These are phyloP conservation scores for Smittia aterrima DNA, from an alignment of 2,888 invertebrate species.

Conservation along the genomic window DNA sequence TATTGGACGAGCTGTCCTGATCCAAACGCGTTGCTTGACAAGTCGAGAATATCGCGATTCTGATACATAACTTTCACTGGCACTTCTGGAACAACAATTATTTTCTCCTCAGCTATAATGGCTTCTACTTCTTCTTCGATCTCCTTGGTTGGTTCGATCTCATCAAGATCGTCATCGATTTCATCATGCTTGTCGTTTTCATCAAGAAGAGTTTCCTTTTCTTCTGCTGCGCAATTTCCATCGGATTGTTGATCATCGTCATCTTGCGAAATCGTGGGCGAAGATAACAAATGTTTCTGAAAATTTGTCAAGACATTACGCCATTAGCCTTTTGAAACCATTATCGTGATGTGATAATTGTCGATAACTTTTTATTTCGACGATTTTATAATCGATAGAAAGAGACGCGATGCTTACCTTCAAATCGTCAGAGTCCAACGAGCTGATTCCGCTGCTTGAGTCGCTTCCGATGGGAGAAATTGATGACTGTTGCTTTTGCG, in stretches of 20 bases:
- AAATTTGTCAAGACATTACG: too few species aligned
- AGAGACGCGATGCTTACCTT: conserved; percentile 20
- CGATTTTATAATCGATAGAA: too few species aligned
- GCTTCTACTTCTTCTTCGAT: background rate
- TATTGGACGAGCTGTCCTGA: conserved; percentile 1
- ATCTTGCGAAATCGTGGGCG: conserved; percentile 33
- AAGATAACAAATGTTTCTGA: conserved; percentile 27
- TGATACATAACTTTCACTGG: conserved; percentile 10
- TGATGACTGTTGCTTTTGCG: conserved; percentile 4
- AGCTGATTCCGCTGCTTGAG: conserved; percentile 36
- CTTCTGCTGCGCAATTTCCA: background rate
- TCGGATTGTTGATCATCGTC: background rate
- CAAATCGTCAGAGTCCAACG: conserved; percentile 31
- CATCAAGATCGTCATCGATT: background rate
- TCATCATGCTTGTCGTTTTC: background rate
- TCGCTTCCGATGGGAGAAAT: conserved; percentile 33
- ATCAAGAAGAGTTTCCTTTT: background rate
- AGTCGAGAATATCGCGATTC: conserved; percentile 26
- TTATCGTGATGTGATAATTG: too few species aligned
- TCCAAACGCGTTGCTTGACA: background rate
- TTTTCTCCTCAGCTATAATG: too few species aligned
- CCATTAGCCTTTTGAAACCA: too few species aligned
- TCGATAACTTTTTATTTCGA: too few species aligned
- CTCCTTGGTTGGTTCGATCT: background rate
- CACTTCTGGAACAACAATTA: background rate